Percentiles rank a stretch among this genome's conserved stretches.
Conservation (phyloP, 1,140 invertebrate species). For the Copidosoma floridanum region DNA sequence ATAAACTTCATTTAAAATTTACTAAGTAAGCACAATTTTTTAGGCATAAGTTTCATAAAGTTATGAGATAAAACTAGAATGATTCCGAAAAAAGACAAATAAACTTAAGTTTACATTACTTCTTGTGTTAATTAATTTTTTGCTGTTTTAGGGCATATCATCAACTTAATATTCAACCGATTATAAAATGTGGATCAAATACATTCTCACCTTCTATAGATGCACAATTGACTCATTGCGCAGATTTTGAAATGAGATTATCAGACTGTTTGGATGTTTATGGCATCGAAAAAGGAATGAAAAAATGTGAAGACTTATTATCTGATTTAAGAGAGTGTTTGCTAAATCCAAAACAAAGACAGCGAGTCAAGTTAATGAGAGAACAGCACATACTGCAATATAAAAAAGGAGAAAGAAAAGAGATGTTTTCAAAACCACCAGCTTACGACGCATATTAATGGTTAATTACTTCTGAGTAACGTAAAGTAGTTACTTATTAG, state of each 20-base stretch:
- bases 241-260: slow-evolving; percentile 22
- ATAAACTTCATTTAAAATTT: no score
- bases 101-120: no score
- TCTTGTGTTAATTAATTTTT: no score
- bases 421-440: slow-evolving; percentile 10
- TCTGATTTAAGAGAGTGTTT: slow-evolving; percentile 21
- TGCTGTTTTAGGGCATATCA: slow-evolving; percentile 2
- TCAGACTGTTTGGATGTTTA: slow-evolving; percentile 23
- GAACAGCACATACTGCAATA: slow-evolving; percentile 1
- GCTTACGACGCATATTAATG: slow-evolving; percentile 9
- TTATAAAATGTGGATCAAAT: background rate
- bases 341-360: background rate
- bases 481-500: no score
- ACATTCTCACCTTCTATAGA: background rate
- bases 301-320: slow-evolving; percentile 17
- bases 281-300: background rate
- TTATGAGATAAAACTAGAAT: no score
- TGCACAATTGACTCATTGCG: slow-evolving; percentile 7
- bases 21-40: no score
- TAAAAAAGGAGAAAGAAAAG: slow-evolving; percentile 10
- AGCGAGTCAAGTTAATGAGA: slow-evolving; percentile 15
- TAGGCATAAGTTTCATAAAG: no score
- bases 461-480: no score
- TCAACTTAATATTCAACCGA: background rate
- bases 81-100: no score